These are phyloP conservation scores for Agrypnus murinus DNA, from an alignment of 2,888 invertebrate genomes.

Conservation along the genomic window DNA sequence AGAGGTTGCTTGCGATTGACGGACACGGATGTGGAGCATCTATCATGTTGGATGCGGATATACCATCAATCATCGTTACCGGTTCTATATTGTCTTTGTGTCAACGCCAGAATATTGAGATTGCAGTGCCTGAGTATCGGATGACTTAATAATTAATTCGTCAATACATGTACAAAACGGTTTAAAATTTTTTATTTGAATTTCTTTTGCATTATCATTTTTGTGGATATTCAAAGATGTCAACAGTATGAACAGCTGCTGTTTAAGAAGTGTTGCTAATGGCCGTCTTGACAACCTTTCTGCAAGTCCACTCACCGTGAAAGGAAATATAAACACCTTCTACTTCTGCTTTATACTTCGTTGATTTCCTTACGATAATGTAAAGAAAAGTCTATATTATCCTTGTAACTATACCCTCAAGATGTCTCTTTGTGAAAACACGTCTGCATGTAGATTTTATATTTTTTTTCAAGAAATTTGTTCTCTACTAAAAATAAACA, in stretches of 20 bases:
- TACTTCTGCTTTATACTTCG: conserved; percentile 33
- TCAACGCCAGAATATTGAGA: conserved; percentile 57
- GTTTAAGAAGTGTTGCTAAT: conserved; percentile 38
- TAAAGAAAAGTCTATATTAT: conserved; percentile 9
- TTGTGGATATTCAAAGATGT: conserved; percentile 24
- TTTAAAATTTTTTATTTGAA: too few relatives aligned
- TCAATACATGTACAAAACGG: conserved; percentile 28
- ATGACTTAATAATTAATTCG: conserved; percentile 58
- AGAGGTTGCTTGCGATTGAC: conserved; percentile 23
- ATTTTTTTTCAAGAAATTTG: too few relatives aligned
- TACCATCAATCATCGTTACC: conserved; percentile 60
- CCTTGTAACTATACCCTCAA: neutral
- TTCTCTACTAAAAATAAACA: too few relatives aligned
- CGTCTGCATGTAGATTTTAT: too few relatives aligned
- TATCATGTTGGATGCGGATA: conserved; percentile 57
- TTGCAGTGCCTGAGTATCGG: conserved; percentile 50
- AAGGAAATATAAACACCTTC: conserved; percentile 32
- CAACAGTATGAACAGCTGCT: conserved; percentile 45
- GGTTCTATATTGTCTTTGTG: conserved; percentile 58
- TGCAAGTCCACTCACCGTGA: conserved; percentile 41
- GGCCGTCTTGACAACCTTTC: conserved; percentile 47
- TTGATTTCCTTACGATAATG: conserved; percentile 36
- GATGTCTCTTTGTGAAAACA: neutral
- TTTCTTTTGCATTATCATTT: too few relatives aligned
- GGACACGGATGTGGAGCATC: conserved; percentile 49